Percentiles rank a stretch among this genome's conserved stretches.
Conservation (phyloP, 1,140 invertebrate genomes). For the Aleiodes sp. region DNA sequence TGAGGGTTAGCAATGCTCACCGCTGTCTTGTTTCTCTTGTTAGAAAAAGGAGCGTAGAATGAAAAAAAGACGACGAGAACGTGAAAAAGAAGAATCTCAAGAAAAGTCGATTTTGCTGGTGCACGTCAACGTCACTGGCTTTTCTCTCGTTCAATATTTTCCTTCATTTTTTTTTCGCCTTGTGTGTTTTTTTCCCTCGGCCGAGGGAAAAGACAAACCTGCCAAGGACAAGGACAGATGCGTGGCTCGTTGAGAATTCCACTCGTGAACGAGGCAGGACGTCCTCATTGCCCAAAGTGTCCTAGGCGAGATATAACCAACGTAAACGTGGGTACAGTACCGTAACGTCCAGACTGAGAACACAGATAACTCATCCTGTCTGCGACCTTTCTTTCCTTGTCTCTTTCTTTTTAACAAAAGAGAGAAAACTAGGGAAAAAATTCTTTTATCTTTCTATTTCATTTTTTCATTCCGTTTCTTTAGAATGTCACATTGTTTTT, state of each 20-base stretch:
- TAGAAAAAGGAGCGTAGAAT: background rate
- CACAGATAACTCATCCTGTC: conserved; percentile 54
- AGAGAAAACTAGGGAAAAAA: background rate
- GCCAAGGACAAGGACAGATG: conserved; percentile 50
- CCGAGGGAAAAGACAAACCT: background rate
- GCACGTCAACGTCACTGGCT: conserved; percentile 18
- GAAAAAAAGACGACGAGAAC: conserved; percentile 3
- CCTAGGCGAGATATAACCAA: conserved; percentile 56
- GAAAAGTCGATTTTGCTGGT: conserved; percentile 20
- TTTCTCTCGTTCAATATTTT: conserved; percentile 24
- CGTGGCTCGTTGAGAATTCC: conserved; percentile 54
- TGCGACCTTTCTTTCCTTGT: conserved; percentile 40
- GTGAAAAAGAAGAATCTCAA: background rate
- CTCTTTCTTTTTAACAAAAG: conserved; percentile 5
- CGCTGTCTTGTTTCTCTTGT: conserved; percentile 15
- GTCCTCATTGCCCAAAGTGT: conserved; percentile 57
- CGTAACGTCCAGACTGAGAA: conserved; percentile 39
- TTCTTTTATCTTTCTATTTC: background rate
- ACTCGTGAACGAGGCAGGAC: conserved; percentile 48
- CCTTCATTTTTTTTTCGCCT: background rate
- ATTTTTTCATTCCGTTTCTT: background rate
- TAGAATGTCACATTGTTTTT: too few relatives aligned
- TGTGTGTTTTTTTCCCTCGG: background rate
- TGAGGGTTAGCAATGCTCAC: conserved; percentile 22
- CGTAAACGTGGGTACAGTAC: conserved; percentile 40